Evolutionary conservation across 2,797 vertebrate species (phyloP), one percentile per base, ranked within the genome.

Genomic region (Helarctos malayanus): DNA sequence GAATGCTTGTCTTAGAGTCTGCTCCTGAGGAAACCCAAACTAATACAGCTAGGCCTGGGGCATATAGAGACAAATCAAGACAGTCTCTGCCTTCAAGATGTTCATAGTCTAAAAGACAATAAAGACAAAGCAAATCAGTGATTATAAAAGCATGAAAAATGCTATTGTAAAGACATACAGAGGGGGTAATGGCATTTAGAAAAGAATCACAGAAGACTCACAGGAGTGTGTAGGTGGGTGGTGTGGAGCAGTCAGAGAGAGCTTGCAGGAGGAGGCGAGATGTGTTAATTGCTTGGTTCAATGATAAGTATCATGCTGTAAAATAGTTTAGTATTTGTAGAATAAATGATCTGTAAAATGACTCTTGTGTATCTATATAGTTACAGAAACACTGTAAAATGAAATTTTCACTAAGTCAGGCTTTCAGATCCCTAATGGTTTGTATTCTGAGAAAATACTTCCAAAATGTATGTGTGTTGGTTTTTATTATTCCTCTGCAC

Each of bases 341-440:
- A 81, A 88, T 59, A 78, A 80, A 23, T 90, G 76, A 86, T 85
- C 57, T 90, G 49, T 80, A 54, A 92, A 90, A 78, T 2, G 13
- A 84, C 21, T 57, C 25, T 61, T 85, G 3, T 76, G 35, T 88
- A 59, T 75, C 76, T 35, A n/a, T 83, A 68, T 23, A 90, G 59
- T 93, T 97, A 76, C n/a, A 94, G 91, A 96, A 92, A 95, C 71
- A 85, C 47, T 68, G 49, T 52, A 94, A 68, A 65, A 78, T 78
- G n/a, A 84, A 71, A 65, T 57, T 90, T 95, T 80, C 65, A 54
- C 41, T 57, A 45, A 73, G 52, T 80, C 81, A 76, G 23, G 32
- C 63, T 69, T 73, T 92, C 83, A 65, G 38, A 63, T 35, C 29
- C 35, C 8, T 76, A 73, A 57, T 2, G 0, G 41, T 49, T 73